Base-by-base conservation (phyloP, 2,888 invertebrate species). In the Mechanitis mazaeus region DNA sequence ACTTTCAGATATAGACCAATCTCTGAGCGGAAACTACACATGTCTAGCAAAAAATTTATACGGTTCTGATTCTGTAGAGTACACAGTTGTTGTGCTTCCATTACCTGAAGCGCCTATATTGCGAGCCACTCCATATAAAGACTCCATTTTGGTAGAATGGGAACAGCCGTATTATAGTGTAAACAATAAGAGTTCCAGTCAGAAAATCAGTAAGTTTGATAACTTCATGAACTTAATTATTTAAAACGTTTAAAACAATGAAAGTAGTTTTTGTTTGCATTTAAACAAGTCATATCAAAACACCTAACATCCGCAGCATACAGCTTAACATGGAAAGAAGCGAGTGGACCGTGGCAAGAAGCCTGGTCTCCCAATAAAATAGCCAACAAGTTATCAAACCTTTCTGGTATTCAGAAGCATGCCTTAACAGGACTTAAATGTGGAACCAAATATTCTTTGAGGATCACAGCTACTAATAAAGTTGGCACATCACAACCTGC, bases 21-120 rank as follows among this genome's bases (percentile, higher is more conserved):
- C 94, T 4, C 85, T 95, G 33, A 93, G 94, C 67, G 95, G 95
- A 47, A 95, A 95, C 90, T 95, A 95, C 84, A 94, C 94, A 0
- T 95, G 95, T 75, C 91, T 94, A 11, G 95, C 95, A 7, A 94
- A 94, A 79, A 97, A 97, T 83, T 90, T 94, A 20, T 95, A 95
- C 77, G 97, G 97, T 0, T 94, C 94, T 35, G 97, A 97, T 78
- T 94, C 94, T 55, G 94, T 97, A 61, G 93, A 94, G 60, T 96
- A 96, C 79, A 92, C 93, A 1, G 91, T 97, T 45, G 91, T 93
- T 62, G 95, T 96, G 0, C 92, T 95, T 71, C 94, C 95, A 63
- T 87, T 95, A n/a, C 96, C 96, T 0, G 91, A 91, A 63, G 91
- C 94, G 0, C 95, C 95, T 0, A 87, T 91, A 64, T 85, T 95